Evolutionary conservation across 2,888 invertebrate species (phyloP), one percentile per base, ranked within the genome.

Genomic region (Pycnomerus fuliginosus): DNA sequence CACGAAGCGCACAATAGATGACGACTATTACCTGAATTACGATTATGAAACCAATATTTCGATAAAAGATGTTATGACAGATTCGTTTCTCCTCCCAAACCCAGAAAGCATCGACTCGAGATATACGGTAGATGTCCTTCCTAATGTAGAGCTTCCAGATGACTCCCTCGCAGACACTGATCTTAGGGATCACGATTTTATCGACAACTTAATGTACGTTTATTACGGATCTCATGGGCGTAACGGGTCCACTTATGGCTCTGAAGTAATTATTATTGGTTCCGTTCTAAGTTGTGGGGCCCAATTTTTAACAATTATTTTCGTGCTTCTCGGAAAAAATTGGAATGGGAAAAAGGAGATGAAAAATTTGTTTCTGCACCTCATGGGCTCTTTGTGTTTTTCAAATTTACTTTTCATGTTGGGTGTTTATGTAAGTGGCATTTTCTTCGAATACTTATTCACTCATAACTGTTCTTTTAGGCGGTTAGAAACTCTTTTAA

Each of bases 171-270:
- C 82, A 0, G 83, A 83, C 56, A 77, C 78, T 0, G 84, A 84
- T 63, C 70, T 85, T 2, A 79, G 80, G 52, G 84, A 84, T 52
- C 83, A 84, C 57, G 83, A 84, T 56, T 79, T 83, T 24, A 86
- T 86, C 35, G 85, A 85, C 60, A 84, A 84, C 60, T 80, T 85
- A 30, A 84, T 84, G 65, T 85, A 85, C 61, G 76, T 85, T 23
- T 85, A 85, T 56, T 84, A 84, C 74, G 80, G 74, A 65, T 79
- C 70, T 64, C 78, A 65, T 68, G 40, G 52, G 62, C 74, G 54
- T 61, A 76, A 56, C 69, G 74, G 52, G 65, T 78, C 67, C 70
- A 78, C 76, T 70, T 78, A 70, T 70, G 77, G 80, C 1, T 65
- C 69, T 11, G 72, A 73, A 56, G 71, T 76, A 37, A 36, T 48